Evolutionary conservation across 2,888 invertebrate species (phyloP).

Genomic region (Rhogogaster chlorosoma): DNA sequence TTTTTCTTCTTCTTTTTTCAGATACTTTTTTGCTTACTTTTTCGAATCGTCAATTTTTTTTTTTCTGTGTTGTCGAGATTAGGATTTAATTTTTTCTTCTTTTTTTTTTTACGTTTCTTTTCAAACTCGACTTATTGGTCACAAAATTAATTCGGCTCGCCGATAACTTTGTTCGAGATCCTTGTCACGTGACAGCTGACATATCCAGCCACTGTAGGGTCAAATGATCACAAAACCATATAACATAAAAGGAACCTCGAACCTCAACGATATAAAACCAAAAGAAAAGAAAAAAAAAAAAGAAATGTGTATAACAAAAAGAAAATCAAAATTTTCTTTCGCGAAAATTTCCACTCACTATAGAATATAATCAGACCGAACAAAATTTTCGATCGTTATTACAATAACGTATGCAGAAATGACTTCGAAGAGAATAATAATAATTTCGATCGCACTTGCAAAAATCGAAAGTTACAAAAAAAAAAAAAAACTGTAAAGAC

Average conservation of each 20-base stretch:
- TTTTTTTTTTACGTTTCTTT: not conserved
- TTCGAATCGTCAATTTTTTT: not conserved
- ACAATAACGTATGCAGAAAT: not conserved
- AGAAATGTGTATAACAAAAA: not conserved
- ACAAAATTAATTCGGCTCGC: not conserved
- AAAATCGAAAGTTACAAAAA: not conserved
- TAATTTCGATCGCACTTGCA: not conserved
- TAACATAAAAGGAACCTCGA: not conserved
- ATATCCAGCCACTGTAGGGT: constrained; percentile 26
- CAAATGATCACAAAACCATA: not conserved
- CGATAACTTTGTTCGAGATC: constrained; percentile 3
- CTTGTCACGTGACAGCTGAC: constrained; percentile 33
- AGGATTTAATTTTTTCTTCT: not conserved
- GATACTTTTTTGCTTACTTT: too few relatives aligned
- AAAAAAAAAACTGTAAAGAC: not conserved
- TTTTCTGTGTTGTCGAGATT: not conserved
- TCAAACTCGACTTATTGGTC: not conserved
- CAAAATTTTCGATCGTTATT: not conserved
- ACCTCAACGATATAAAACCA: not conserved
- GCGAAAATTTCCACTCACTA: not conserved
- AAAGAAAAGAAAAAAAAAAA: not conserved
- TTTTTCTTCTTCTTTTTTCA: too few relatives aligned
- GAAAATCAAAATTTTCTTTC: not conserved
- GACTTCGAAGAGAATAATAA: not conserved
- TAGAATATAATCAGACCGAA: not conserved